Evolutionary conservation across 2,113 vertebrate genomes (phyloP), one percentile per base, ranked within the genome.

Genomic region (Coptodon rendalli): DNA sequence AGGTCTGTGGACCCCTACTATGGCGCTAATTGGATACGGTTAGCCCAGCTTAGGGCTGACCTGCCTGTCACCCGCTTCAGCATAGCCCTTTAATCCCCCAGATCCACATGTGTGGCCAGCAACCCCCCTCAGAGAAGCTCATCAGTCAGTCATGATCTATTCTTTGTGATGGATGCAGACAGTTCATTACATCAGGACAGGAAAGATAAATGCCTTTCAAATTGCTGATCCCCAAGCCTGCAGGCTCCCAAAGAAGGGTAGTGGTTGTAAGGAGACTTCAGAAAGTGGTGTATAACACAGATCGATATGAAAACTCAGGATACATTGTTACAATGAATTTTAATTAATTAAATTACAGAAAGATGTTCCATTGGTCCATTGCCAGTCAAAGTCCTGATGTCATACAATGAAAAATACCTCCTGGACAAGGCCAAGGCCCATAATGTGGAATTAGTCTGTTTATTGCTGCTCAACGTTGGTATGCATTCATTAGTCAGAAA

Each of bases 171-270:
- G 87, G 92, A 94, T 93, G 80, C 57, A 89, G 91, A 92, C 91
- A 88, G 87, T 93, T 94, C 92, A 94, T 95, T 94, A 94, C 92
- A 92, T 94, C 89, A 90, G 92, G 90, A 92, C 89, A 92, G 91
- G 87, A 85, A 93, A 93, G 92, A 94, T 92, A 83, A 94, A 94
- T 92, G 89, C 91, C 92, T 91, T 93, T 93, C 66, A 91, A 89
- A 91, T 73, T 8, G 86, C 91, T 84, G 82, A 89, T 61, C 76
- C 52, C 31, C 59, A 66, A 7, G 86, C 68, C 59, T 53, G 84
- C 71, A 48, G 40, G 54, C 87, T 84, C 53, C 50, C 38, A 79
- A 31, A 81, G 89, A 86, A 85, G 29, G 10, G 38, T 6, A 31
- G 79, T 57, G 83, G 76, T 22, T 16, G 7, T 83, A 27, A 76